These are phyloP conservation scores for Xenopus laevis DNA, from an alignment of 2,113 vertebrate species.

Conservation along the genomic window DNA sequence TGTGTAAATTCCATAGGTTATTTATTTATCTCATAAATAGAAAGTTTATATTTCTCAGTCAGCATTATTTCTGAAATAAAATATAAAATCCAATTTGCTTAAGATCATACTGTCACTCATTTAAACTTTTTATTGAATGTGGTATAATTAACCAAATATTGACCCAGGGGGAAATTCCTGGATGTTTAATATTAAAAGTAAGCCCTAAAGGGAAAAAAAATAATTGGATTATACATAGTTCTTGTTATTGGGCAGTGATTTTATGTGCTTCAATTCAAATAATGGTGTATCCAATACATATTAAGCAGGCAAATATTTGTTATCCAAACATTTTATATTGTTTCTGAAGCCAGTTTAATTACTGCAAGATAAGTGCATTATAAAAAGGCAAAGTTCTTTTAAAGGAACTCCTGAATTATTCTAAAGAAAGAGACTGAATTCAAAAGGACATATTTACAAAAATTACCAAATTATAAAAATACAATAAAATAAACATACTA, in stretches of 20 bases:
- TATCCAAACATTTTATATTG: constrained; percentile 24
- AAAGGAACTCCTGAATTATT: too few relatives aligned
- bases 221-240: constrained; percentile 40
- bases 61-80: background rate
- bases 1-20: too few relatives aligned
- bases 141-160: constrained; percentile 37
- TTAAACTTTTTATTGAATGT: constrained; percentile 22
- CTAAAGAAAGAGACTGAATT: too few relatives aligned
- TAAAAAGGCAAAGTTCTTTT: too few relatives aligned
- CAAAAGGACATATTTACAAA: too few relatives aligned
- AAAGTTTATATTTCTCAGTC: background rate
- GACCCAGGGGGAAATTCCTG: constrained; percentile 22
- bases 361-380: constrained; percentile 1
- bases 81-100: background rate
- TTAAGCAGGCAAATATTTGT: constrained; percentile 41
- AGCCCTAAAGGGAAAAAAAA: constrained; percentile 23
- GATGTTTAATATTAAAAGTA: constrained; percentile 40
- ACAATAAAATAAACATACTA: too few relatives aligned
- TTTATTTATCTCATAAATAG: background rate
- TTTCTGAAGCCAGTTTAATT: constrained; percentile 16
- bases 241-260: constrained; percentile 25
- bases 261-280: constrained; percentile 16
- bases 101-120: background rate
- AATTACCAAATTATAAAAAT: too few relatives aligned
- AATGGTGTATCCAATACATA: constrained; percentile 32